Evolutionary conservation across 2,888 invertebrate species (phyloP).

Genomic region (Clitarchus hookeri): DNA sequence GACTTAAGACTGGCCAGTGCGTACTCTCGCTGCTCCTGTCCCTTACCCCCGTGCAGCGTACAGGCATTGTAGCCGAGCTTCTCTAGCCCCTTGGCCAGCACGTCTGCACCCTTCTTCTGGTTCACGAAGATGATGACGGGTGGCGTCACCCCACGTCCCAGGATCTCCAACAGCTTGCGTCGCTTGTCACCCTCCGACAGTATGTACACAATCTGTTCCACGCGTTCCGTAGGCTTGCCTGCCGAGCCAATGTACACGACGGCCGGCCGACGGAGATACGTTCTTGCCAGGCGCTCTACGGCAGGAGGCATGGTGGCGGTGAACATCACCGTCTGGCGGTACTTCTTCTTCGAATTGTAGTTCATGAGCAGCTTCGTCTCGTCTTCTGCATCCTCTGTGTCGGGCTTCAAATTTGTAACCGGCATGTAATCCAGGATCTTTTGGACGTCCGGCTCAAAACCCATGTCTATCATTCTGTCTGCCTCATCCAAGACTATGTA

Average conservation of each 20-base stretch:
- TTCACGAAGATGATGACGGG: constrained; percentile 99
- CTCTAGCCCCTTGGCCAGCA: constrained; percentile 94
- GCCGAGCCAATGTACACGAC: constrained; percentile 96
- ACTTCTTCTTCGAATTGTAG: constrained; percentile 95
- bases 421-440: constrained; percentile 98
- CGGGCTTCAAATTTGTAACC: constrained; percentile 96
- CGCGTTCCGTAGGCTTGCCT: constrained; percentile 96
- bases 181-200: constrained; percentile 95
- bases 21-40: constrained; percentile 98
- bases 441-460: constrained; percentile 98
- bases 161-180: constrained; percentile 92
- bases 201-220: constrained; percentile 96
- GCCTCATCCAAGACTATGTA: constrained; percentile 97
- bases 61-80: constrained; percentile 96
- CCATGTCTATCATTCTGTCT: constrained; percentile 99
- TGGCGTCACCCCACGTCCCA: constrained; percentile 88
- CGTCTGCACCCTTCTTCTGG: constrained; percentile 99
- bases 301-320: constrained; percentile 99
- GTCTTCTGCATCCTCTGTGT: constrained; percentile 97
- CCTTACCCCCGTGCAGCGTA: constrained; percentile 98
- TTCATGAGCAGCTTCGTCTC: constrained; percentile 87
- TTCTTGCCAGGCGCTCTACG: constrained; percentile 93
- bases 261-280: constrained; percentile 93
- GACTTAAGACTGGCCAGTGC: constrained; percentile 95
- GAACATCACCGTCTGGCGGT: constrained; percentile 99